Conservation (phyloP, 2,888 invertebrate species). For the Tanytarsus gracilentus region DNA sequence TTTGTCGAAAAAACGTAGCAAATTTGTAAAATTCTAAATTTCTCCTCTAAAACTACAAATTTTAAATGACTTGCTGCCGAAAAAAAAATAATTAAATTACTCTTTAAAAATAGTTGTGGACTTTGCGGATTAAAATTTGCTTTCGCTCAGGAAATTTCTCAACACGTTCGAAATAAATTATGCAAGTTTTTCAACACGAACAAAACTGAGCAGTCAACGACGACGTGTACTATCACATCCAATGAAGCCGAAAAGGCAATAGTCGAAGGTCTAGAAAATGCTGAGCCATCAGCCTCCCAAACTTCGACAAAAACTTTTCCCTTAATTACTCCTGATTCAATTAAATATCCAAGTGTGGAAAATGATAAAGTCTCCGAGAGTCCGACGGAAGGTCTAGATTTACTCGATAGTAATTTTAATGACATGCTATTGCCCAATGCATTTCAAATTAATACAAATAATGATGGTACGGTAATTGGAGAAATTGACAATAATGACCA, state of each 20-base stretch:
- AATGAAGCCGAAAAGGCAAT: neutral
- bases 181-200: conserved; percentile 41
- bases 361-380: conserved; percentile 7
- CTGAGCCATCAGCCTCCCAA: conserved; percentile 30
- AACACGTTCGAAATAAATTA: conserved; percentile 55
- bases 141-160: conserved; percentile 63
- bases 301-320: conserved; percentile 30
- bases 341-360: conserved; percentile 8
- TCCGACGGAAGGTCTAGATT: neutral
- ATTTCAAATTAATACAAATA: conserved; percentile 5
- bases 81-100: neutral
- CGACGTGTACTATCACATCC: neutral
- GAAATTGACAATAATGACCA: neutral
- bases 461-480: conserved; percentile 10
- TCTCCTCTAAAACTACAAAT: neutral
- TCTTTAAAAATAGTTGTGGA: conserved; percentile 50
- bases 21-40: neutral
- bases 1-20: neutral
- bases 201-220: neutral
- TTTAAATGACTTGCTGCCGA: neutral
- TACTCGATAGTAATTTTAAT: conserved; percentile 6
- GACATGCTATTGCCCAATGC: conserved; percentile 4
- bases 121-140: conserved; percentile 61
- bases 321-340: conserved; percentile 26
- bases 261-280: neutral